Base-by-base conservation (phyloP, 1,140 invertebrate genomes). In the Stratiolaelaps scimitus region DNA sequence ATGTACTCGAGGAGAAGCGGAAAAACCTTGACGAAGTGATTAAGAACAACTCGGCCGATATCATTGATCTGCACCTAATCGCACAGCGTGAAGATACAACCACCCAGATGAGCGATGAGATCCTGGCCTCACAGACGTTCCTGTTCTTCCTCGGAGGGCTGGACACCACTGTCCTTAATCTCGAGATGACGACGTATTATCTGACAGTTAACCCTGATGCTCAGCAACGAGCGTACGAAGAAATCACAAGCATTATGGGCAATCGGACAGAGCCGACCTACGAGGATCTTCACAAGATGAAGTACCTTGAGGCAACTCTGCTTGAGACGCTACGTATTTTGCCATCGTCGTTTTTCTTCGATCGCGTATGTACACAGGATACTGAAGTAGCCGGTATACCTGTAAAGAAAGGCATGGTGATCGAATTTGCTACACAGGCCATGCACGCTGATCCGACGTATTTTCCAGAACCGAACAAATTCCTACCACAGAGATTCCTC, bases 401-500 rank as follows among this genome's bases (percentile, higher is more conserved):
- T 4, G 19, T 48, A 4, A 28, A 48, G 19, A 48, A 48, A 15
- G 15, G 15, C 28, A 48, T 48, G 4, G 15, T 4, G 4, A 48
- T 48, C 28, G 19, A 48, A 48, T 19, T 48, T 28, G 19, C 47
- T 19, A 4, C 15, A 4, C 20, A 4, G 5, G 47, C 4, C 15
- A 28, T 48, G 19, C 4, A 48, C 47, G 28, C 7, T 7, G 47
- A 48, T 48, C 47, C 47, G 47, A 28, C 20, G 28, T n/a, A n/a
- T n/a, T n/a, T n/a, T n/a, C n/a, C n/a, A n/a, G n/a, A n/a, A n/a
- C n/a, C n/a, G n/a, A n/a, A 19, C 7, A 19, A 48, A 4, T 48
- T 48, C 47, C 20, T 7, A 48, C 47, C 47, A 4, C 19, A 48
- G 47, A 48, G 47, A 48, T 48, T 48, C 47, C 19, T 48, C 47